Evolutionary conservation across 1,140 invertebrate species (phyloP), one percentile per base, ranked within the genome.

Genomic region (Fragariocoptes setiger): DNA sequence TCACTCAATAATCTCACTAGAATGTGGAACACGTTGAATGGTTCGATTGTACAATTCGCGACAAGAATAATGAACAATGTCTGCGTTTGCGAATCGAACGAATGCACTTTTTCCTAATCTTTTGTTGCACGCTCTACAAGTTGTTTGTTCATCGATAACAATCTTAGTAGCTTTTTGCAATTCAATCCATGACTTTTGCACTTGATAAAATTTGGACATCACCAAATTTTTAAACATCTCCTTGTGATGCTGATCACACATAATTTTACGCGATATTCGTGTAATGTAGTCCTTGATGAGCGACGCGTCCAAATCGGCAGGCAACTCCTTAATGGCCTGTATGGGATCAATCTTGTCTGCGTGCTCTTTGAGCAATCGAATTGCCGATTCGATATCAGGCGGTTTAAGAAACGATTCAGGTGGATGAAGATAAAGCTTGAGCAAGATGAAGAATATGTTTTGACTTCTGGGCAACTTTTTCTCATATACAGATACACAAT

Each of bases 31-130:
- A n/a, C n/a, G n/a, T n/a, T n/a, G n/a, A n/a, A n/a, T n/a, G n/a
- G n/a, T n/a, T n/a, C n/a, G n/a, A n/a, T 44, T 21, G 21, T 45
- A 45, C 3, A 4, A 40, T 21, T 58, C 54, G 44, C 58, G 54
- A 57, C 82, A 88, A 1, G 72, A 78, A 54, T 77, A 80, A 61
- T 92, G 82, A 3, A 88, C 78, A 21, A 86, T 72, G 49, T 82
- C 72, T 2, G 79, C 80, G 59, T 78, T 77, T 2, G 82, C 76
- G 61, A 78, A 83, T 21, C 78, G 63, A 3, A 79, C 77, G 59
- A 92, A 80, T 20, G 80, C 79, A 61, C 76, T 76, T 58, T 77
- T 80, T 18, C 71, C 70, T 56, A 92, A 86, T 44, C 75, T 63
- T 53, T 88, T 90, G 52, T 76, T 79, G 53, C 85, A 94, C 2